Evolutionary conservation across 2,888 invertebrate genomes (phyloP).

Genomic region (Ctena decussata): DNA sequence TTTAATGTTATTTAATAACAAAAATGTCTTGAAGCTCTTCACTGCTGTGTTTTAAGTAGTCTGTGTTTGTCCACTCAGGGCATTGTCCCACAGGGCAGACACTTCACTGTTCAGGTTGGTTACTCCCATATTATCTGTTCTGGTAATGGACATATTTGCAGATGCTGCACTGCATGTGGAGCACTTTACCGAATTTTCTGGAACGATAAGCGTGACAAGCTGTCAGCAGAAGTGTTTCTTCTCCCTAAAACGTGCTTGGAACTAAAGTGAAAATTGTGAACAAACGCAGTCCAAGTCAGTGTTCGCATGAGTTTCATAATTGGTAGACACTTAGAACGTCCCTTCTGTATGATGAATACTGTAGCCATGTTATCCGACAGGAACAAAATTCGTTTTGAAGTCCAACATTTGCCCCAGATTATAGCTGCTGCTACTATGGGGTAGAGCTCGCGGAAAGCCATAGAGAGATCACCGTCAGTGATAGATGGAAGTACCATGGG

Average conservation of each 20-base stretch:
- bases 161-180: not conserved
- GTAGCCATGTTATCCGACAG: slow-evolving; percentile 48
- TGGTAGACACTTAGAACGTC: no score
- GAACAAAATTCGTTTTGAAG: slow-evolving; percentile 19
- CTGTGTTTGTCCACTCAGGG: not conserved
- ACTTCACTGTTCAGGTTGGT: not conserved
- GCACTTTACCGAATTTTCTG: not conserved
- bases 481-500: slow-evolving; percentile 5
- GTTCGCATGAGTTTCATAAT: slow-evolving; percentile 2
- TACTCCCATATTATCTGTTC: not conserved
- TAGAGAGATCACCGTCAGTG: slow-evolving; percentile 20
- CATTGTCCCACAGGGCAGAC: not conserved
- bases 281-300: not conserved
- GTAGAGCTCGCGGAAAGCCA: slow-evolving; percentile 10
- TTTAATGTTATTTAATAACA: no score
- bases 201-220: not conserved
- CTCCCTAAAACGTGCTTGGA: not conserved
- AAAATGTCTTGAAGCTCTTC: not conserved
- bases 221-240: not conserved
- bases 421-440: slow-evolving; percentile 48
- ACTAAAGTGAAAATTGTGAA: not conserved
- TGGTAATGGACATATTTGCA: not conserved
- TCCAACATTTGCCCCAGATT: slow-evolving; percentile 17
- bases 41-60: not conserved
- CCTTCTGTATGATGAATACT: slow-evolving; percentile 41